phyloP scores from a whole-genome alignment of 2,113 vertebrate genomes.

The human region GRCh38 chr13:105648501-105649000 shows the following conservation, averaged over 20 bases:
- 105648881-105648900: background rate
- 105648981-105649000: background rate
- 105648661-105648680: rapidly evolving
- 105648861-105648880: background rate
- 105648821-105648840: background rate
- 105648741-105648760: background rate
- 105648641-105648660: background rate
- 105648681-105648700: rapidly evolving
- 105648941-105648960: background rate
- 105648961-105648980: background rate
- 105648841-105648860: background rate
- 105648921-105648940: background rate
- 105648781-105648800: background rate
- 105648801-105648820: background rate
- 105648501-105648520: background rate
- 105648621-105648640: background rate
- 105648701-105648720: rapidly evolving
- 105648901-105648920: background rate
- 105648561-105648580: background rate
- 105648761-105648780: background rate
- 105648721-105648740: no score
- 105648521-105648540: background rate
- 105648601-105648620: background rate
- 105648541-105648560: rapidly evolving
- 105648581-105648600: background rate